These are phyloP conservation scores for Corythornis cristatus DNA, from an alignment of 2,113 vertebrate genomes.

Conservation along the genomic window DNA sequence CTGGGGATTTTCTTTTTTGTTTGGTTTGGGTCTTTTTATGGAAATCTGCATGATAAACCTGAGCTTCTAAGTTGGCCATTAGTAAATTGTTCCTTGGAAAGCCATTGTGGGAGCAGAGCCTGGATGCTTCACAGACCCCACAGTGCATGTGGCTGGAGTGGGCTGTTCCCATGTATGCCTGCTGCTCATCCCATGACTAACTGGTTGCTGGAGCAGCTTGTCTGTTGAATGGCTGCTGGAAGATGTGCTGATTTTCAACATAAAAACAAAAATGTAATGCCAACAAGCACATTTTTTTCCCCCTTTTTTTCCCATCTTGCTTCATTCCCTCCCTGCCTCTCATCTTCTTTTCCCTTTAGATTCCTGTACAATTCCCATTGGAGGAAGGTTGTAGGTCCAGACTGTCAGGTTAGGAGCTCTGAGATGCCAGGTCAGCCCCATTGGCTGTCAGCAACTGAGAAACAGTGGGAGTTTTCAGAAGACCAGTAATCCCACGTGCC, in stretches of 20 bases:
- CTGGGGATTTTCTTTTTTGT: background rate
- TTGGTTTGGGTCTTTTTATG: background rate
- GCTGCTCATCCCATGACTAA: background rate
- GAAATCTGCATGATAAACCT: background rate
- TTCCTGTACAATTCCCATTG: background rate
- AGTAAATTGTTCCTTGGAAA: background rate
- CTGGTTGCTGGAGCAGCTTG: background rate
- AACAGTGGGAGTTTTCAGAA: background rate
- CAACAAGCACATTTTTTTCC: background rate
- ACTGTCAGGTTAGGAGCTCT: background rate
- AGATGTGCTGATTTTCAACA: background rate
- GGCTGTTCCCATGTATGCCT: background rate
- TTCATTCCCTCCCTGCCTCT: background rate
- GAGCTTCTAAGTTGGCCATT: background rate
- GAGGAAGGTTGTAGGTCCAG: background rate
- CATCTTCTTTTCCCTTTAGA: background rate
- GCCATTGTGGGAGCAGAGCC: background rate
- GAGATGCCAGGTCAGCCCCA: background rate
- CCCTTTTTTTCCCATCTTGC: background rate
- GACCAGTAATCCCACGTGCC: background rate
- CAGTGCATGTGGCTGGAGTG: background rate
- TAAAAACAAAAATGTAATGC: background rate
- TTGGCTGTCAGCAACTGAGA: background rate
- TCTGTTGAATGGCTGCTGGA: background rate
- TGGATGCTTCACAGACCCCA: fast-evolving